Conservation (phyloP, 2,797 vertebrate genomes). For the Tragelaphus oryx region DNA sequence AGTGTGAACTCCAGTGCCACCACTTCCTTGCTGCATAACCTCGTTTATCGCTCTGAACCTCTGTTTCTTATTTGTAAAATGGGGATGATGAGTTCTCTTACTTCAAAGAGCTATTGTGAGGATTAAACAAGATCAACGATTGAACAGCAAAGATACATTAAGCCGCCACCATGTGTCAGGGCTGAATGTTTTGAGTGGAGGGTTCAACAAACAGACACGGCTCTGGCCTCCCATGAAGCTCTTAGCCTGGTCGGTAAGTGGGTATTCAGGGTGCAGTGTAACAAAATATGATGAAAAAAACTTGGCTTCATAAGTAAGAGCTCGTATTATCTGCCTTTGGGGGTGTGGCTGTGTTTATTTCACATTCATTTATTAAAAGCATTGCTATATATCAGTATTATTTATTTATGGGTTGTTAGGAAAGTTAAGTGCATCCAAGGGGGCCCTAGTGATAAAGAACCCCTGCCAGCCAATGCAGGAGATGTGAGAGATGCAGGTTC, state of each 20-base stretch:
- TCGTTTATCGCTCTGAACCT: not conserved
- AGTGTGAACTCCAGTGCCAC: not conserved
- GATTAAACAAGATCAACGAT: not conserved
- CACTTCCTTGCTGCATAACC: no score
- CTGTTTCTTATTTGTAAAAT: not conserved
- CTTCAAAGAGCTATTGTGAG: not conserved
- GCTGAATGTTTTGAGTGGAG: not conserved
- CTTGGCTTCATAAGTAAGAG: not conserved
- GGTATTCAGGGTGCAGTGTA: no score
- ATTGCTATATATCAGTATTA: not conserved
- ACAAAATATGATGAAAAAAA: not conserved
- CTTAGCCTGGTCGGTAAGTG: not conserved
- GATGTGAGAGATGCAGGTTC: not conserved
- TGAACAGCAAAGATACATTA: not conserved
- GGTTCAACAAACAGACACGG: not conserved
- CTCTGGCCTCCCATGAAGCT: not conserved
- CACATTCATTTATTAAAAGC: not conserved
- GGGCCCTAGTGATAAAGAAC: not conserved
- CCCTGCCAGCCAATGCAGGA: not conserved
- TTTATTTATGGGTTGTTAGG: not conserved
- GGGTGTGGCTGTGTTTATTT: not conserved
- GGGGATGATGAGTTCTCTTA: not conserved
- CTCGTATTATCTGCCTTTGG: not conserved
- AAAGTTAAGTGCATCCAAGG: not conserved
- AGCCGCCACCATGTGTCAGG: accelerated